These are phyloP conservation scores for Antennarius striatus DNA, from an alignment of 2,113 vertebrate species.

Conservation along the genomic window DNA sequence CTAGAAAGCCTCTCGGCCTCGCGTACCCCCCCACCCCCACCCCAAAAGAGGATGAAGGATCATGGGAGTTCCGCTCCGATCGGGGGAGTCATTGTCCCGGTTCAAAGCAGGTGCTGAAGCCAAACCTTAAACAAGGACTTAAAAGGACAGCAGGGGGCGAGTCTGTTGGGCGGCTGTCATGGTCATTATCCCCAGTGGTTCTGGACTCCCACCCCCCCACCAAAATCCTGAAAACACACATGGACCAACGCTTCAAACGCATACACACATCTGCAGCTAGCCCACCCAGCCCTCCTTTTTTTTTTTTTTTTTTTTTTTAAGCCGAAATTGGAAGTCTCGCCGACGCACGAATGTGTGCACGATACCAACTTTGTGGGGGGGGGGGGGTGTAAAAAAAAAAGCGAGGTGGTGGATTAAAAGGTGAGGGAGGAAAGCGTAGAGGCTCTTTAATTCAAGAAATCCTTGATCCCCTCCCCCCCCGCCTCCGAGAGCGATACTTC, in stretches of 20 bases:
- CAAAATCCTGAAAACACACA: constrained; percentile 40
- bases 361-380: constrained; percentile 51
- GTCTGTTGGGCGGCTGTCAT: constrained; percentile 55
- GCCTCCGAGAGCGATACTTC: constrained; percentile 70
- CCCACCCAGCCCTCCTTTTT: constrained; percentile 64
- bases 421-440: constrained; percentile 59
- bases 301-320: constrained; percentile 37
- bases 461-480: constrained; percentile 44
- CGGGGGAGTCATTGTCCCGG: constrained; percentile 64
- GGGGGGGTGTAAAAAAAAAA: constrained; percentile 34
- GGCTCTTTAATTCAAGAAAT: constrained; percentile 78
- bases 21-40: constrained; percentile 10
- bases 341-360: constrained; percentile 37
- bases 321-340: constrained; percentile 63
- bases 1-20: constrained; percentile 41
- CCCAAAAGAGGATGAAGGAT: constrained; percentile 32
- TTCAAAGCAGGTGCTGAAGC: constrained; percentile 80
- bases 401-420: constrained; percentile 65
- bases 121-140: constrained; percentile 75
- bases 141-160: constrained; percentile 64
- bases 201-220: constrained; percentile 20
- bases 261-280: constrained; percentile 56
- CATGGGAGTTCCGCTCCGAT: constrained; percentile 40
- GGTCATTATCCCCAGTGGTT: constrained; percentile 59
- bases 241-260: constrained; percentile 45